Percentiles rank a stretch among this genome's conserved stretches.
Conservation (phyloP, 2,797 vertebrate genomes). For the Xenopus petersii region DNA sequence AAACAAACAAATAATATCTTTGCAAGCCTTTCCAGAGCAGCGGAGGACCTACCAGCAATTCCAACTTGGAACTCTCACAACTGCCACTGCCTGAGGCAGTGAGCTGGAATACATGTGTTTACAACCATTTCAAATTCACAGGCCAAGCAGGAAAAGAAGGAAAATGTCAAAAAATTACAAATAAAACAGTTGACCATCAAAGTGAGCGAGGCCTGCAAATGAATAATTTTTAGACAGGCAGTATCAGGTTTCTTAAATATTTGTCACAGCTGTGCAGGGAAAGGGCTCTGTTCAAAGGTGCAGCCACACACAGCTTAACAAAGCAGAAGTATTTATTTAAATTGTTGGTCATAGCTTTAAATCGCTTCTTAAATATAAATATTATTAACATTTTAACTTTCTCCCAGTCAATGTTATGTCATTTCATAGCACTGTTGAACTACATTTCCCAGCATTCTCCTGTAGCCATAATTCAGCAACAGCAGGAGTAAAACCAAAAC, state of each 20-base stretch:
- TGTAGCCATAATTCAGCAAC: too few species aligned
- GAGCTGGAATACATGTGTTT: slow-evolving; percentile 77
- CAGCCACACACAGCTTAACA: slow-evolving; percentile 43
- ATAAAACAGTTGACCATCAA: slow-evolving; percentile 71
- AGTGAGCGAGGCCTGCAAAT: slow-evolving; percentile 67
- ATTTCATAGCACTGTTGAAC: too few species aligned
- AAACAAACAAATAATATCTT: slow-evolving; percentile 80
- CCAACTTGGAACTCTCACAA: slow-evolving; percentile 65
- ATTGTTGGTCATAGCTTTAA: slow-evolving; percentile 1
- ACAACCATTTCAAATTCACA: slow-evolving; percentile 80
- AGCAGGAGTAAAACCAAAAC: too few species aligned
- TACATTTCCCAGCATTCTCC: too few species aligned
- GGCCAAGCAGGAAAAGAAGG: slow-evolving; percentile 92
- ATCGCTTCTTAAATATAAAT: neutral
- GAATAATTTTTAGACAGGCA: slow-evolving; percentile 65
- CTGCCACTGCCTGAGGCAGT: slow-evolving; percentile 61
- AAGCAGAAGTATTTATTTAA: slow-evolving; percentile 40
- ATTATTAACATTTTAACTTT: too few species aligned
- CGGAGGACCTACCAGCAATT: slow-evolving; percentile 59
- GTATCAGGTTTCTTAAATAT: slow-evolving; percentile 69
- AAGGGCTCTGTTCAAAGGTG: slow-evolving; percentile 58
- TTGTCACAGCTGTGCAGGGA: slow-evolving; percentile 64
- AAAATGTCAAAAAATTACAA: slow-evolving; percentile 78
- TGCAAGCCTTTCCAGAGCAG: slow-evolving; percentile 73
- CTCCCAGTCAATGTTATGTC: too few species aligned